A percentile compares a stretch with the other conserved stretches of the same genome.
phyloP scores from a whole-genome alignment of 2,888 invertebrate species.

The Alviniconcha strummeri region DNA sequence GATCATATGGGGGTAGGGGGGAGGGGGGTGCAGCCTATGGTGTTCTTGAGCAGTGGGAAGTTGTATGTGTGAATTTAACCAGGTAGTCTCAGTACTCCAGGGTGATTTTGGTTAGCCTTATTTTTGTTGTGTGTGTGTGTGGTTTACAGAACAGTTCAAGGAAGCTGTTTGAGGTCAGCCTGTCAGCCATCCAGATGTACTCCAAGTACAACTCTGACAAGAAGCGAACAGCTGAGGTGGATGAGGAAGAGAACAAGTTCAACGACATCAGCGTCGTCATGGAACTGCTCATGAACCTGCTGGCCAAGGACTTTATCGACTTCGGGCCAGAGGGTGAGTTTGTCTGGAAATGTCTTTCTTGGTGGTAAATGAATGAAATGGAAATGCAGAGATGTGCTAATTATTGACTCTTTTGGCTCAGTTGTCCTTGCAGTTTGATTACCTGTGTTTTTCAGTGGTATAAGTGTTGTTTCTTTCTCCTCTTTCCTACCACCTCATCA shows the following conservation, averaged over 20 bases:
- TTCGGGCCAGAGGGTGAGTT: constrained; percentile 52
- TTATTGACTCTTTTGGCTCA: no score
- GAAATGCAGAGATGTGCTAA: no score
- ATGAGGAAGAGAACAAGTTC: constrained; percentile 80
- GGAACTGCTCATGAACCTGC: constrained; percentile 82
- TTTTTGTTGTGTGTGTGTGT: neutral
- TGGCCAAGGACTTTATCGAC: constrained; percentile 78
- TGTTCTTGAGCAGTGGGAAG: no score
- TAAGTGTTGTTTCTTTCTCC: no score
- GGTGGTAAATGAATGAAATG: neutral
- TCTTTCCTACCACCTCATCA: no score
- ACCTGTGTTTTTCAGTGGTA: no score
- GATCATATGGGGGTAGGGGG: no score
- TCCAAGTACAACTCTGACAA: constrained; percentile 72
- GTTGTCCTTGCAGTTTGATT: neutral
- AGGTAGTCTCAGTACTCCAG: no score
- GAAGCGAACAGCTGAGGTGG: constrained; percentile 42
- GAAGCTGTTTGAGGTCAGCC: constrained; percentile 81
- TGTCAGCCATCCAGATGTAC: constrained; percentile 83
- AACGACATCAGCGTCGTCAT: constrained; percentile 87
- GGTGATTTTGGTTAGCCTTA: no score
- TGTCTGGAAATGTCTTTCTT: neutral
- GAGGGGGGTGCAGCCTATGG: no score
- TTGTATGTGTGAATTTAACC: no score
- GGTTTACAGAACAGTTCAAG: constrained; percentile 73